Conservation (phyloP, 1,140 invertebrate genomes). For the Euwallacea fornicatus region DNA sequence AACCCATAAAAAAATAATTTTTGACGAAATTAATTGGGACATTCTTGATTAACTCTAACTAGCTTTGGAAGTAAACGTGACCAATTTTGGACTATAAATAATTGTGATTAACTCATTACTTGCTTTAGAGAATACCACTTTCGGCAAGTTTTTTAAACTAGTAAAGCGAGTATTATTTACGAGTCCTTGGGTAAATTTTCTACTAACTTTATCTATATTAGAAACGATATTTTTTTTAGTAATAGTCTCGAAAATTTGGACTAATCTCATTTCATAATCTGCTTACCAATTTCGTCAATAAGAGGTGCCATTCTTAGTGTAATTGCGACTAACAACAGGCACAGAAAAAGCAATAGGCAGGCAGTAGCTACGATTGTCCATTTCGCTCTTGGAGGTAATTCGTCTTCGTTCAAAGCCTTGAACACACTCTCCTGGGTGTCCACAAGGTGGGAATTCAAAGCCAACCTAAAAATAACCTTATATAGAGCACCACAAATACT, state of each 20-base stretch:
- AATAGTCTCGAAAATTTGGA: neutral
- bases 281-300: constrained; percentile 90
- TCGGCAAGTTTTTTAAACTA: neutral
- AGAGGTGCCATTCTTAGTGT: constrained; percentile 87
- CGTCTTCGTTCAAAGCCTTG: constrained; percentile 70
- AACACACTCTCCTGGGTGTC: constrained; percentile 36
- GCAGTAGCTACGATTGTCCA: constrained; percentile 89
- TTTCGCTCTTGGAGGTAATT: constrained; percentile 76
- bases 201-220: neutral
- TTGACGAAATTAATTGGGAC: too few relatives aligned
- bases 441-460: constrained; percentile 37
- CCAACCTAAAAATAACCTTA: constrained; percentile 15
- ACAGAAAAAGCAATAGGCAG: constrained; percentile 80
- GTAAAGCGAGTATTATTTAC: neutral
- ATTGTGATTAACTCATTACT: too few relatives aligned
- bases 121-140: too few relatives aligned
- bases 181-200: too few relatives aligned
- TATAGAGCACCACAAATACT: neutral
- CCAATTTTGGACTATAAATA: too few relatives aligned
- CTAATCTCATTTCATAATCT: neutral
- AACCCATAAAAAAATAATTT: too few relatives aligned
- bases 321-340: constrained; percentile 83
- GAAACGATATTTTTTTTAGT: neutral
- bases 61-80: too few relatives aligned
- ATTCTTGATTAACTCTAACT: too few relatives aligned